phyloP scores from a whole-genome alignment of 23 tunicate species.

The Oikopleura dioica region DNA sequence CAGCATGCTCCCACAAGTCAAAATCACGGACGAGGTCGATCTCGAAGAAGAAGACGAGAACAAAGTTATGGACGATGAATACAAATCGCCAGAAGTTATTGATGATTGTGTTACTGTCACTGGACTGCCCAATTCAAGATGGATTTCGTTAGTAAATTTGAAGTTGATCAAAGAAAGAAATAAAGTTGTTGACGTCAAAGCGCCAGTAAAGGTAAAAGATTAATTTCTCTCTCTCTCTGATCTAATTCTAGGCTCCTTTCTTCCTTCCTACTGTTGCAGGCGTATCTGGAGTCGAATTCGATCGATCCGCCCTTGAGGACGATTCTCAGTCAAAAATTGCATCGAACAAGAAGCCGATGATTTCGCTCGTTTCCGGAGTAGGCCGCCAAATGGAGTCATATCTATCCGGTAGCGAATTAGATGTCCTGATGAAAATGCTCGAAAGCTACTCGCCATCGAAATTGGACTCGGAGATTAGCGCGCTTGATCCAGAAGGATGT shows the following conservation, averaged over 20 bases:
- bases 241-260: too few species aligned
- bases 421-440: constrained; percentile 8
- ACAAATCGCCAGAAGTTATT: background rate
- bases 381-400: constrained; percentile 8
- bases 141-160: constrained; percentile 42
- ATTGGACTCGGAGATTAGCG: constrained; percentile 29
- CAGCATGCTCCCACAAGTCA: background rate
- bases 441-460: constrained; percentile 13
- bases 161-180: constrained; percentile 24
- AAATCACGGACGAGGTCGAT: constrained; percentile 14
- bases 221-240: too few species aligned
- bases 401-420: background rate
- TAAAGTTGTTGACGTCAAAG: constrained; percentile 16
- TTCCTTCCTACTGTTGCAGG: constrained; percentile 49
- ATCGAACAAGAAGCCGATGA: background rate
- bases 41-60: background rate
- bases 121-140: constrained; percentile 33
- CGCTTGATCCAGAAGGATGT: constrained; percentile 31
- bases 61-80: constrained; percentile 4
- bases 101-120: constrained; percentile 33
- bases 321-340: background rate
- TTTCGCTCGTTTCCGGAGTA: background rate
- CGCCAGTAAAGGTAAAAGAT: constrained; percentile 22
- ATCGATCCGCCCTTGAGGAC: constrained; percentile 7
- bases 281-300: constrained; percentile 15